These are phyloP conservation scores for Podarcis cretensis DNA, from an alignment of 2,113 vertebrate species.

Conservation along the genomic window DNA sequence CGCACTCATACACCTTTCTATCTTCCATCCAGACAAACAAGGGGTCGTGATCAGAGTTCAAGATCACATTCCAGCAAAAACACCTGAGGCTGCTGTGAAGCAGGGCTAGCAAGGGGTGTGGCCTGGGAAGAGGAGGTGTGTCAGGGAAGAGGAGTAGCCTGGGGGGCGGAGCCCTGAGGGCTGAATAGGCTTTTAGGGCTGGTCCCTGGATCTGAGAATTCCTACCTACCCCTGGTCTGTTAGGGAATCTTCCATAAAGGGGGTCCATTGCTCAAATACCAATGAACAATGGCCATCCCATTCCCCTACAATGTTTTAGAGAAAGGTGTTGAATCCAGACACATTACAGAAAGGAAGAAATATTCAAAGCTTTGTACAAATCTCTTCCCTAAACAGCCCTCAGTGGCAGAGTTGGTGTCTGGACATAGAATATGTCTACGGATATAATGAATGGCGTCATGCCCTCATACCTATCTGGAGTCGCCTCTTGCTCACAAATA, in stretches of 20 bases:
- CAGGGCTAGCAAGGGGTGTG: not conserved
- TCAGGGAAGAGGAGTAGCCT: too few relatives aligned
- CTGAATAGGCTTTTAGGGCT: too few relatives aligned
- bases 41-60: too few relatives aligned
- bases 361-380: not conserved
- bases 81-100: too few relatives aligned
- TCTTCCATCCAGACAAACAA: too few relatives aligned
- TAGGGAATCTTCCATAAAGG: too few relatives aligned
- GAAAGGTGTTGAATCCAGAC: not conserved
- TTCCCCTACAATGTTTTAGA: not conserved
- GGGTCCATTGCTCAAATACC: not conserved
- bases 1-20: too few relatives aligned
- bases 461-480: conserved; percentile 4
- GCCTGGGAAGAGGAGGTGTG: too few relatives aligned
- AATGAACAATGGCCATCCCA: not conserved
- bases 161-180: too few relatives aligned
- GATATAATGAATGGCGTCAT: not conserved
- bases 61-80: too few relatives aligned
- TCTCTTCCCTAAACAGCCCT: conserved; percentile 12
- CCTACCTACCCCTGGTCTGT: not conserved
- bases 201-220: too few relatives aligned
- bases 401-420: not conserved
- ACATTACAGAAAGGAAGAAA: not conserved
- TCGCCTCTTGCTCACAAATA: conserved; percentile 12
- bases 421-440: not conserved